Evolutionary conservation across 2,113 vertebrate species (phyloP).

Genomic region (Mastomys coucha): DNA sequence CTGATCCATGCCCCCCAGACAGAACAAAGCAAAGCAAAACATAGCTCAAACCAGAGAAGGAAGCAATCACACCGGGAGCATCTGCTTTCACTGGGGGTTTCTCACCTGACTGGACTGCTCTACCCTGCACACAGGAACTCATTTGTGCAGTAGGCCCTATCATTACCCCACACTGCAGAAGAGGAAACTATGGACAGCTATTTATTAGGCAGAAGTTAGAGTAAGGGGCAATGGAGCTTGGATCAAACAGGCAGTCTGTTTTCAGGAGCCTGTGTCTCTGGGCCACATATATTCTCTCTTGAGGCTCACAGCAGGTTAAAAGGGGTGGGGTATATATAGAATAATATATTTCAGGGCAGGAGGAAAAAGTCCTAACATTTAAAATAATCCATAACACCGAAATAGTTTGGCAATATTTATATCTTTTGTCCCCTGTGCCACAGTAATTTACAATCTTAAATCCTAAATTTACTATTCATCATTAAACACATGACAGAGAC

Average conservation of each 20-base stretch:
- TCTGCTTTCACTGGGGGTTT: background rate
- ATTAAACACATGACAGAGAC: slow-evolving; percentile 28
- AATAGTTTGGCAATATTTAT: slow-evolving; percentile 50
- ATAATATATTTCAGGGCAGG: slow-evolving; percentile 4
- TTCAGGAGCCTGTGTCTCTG: background rate
- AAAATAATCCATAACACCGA: background rate
- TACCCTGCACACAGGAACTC: background rate
- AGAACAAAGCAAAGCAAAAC: background rate
- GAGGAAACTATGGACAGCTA: background rate
- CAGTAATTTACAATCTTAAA: background rate
- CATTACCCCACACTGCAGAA: background rate
- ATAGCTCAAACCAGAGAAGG: background rate
- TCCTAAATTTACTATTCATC: background rate
- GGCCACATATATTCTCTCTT: background rate
- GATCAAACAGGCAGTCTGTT: background rate
- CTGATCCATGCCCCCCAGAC: background rate
- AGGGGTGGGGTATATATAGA: background rate
- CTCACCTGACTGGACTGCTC: background rate
- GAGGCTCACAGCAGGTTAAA: background rate
- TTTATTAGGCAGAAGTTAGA: background rate
- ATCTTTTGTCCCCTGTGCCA: background rate
- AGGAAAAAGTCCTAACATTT: slow-evolving; percentile 42
- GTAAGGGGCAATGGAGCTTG: background rate
- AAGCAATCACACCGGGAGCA: background rate
- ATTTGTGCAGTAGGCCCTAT: background rate